Conservation (phyloP, 2,113 vertebrate species). For the Pituophis catenifer region DNA sequence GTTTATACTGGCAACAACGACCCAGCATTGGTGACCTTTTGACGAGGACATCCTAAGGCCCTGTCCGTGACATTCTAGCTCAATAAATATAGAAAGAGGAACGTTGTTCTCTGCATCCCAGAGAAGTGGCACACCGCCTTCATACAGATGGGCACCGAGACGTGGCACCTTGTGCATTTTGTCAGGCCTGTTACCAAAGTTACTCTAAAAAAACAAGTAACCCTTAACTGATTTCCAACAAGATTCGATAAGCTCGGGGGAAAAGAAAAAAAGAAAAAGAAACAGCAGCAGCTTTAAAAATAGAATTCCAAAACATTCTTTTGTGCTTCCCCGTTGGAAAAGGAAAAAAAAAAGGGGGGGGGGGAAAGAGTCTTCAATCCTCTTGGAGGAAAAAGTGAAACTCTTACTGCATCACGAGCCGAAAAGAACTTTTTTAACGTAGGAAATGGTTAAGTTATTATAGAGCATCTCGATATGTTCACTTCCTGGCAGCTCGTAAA, state of each 20-base stretch:
- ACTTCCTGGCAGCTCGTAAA: conserved; percentile 79
- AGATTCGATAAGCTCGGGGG: conserved; percentile 11
- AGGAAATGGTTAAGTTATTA: conserved; percentile 81
- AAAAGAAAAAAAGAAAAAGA: conserved; percentile 46
- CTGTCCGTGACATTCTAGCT: background rate
- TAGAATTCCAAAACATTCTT: conserved; percentile 47
- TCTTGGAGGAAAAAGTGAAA: conserved; percentile 30
- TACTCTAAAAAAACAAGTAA: conserved; percentile 34
- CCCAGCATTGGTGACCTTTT: conserved; percentile 11
- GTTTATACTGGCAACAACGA: background rate
- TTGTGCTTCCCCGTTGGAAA: conserved; percentile 21
- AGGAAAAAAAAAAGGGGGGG: background rate
- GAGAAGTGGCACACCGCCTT: background rate
- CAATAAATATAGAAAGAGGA: background rate
- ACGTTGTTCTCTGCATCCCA: background rate
- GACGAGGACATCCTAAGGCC: background rate
- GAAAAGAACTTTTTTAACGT: conserved; percentile 85
- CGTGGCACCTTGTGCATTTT: conserved; percentile 4
- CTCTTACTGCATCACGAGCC: conserved; percentile 60
- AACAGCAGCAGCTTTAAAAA: conserved; percentile 52
- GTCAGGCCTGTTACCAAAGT: conserved; percentile 38
- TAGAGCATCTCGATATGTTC: conserved; percentile 92
- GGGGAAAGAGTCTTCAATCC: conserved; percentile 40
- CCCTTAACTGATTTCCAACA: conserved; percentile 37
- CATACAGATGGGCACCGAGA: conserved; percentile 2